Conservation (phyloP, 2,113 vertebrate genomes). For the Podilymbus podiceps region DNA sequence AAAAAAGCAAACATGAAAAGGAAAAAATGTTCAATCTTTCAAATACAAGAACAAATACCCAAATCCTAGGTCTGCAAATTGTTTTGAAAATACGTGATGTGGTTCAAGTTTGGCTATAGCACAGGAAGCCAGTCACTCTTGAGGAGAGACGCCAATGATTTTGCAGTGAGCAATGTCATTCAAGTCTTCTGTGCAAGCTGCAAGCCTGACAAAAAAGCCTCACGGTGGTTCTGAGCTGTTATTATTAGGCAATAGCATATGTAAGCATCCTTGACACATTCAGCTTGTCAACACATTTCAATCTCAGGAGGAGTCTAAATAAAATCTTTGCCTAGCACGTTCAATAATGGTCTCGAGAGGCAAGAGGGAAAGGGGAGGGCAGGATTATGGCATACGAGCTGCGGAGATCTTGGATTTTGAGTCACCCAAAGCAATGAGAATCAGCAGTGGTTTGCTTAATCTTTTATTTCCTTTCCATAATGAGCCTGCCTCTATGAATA, state of each 20-base stretch:
- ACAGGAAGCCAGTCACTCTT: neutral
- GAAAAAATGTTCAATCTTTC: neutral
- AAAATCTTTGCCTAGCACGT: conserved; percentile 15
- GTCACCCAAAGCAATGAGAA: conserved; percentile 49
- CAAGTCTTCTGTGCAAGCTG: neutral
- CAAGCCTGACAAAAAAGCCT: neutral
- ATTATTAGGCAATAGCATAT: conserved; percentile 23
- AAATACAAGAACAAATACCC: neutral
- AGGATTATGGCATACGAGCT: neutral
- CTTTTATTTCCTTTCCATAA: conserved; percentile 68
- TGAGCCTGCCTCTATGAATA: conserved; percentile 56
- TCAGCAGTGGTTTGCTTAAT: conserved; percentile 56
- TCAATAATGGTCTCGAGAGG: conserved; percentile 12
- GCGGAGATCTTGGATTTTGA: conserved; percentile 28
- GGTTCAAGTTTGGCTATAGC: neutral
- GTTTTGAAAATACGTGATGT: neutral
- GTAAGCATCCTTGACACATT: conserved; percentile 17
- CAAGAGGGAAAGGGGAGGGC: neutral
- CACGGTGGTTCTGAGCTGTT: neutral
- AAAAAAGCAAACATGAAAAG: neutral
- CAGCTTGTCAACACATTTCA: conserved; percentile 51
- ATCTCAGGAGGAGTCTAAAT: neutral
- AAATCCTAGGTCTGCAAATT: neutral
- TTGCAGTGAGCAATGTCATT: neutral
- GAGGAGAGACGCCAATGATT: neutral